These are phyloP conservation scores for Chrysolina haemoptera DNA, from an alignment of 2,888 invertebrate genomes.

Conservation along the genomic window DNA sequence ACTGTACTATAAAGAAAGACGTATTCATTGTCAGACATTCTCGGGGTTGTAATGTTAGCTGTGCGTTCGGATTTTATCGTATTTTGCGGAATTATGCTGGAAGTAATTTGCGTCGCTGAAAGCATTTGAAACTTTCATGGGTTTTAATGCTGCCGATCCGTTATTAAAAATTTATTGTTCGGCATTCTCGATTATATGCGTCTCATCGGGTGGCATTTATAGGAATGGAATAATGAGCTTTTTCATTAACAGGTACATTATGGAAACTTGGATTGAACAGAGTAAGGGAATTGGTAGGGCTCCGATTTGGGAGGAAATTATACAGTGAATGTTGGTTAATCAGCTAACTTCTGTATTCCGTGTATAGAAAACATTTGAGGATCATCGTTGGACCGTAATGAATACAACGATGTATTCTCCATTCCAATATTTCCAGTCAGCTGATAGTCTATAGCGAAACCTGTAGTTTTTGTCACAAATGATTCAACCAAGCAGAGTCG, in stretches of 20 bases:
- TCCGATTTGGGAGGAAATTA: too few relatives aligned
- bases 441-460: too few relatives aligned
- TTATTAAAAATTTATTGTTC: slow-evolving; percentile 9
- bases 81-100: slow-evolving; percentile 18
- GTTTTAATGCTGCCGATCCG: not conserved
- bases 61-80: slow-evolving; percentile 33
- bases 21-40: slow-evolving; percentile 42
- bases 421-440: too few relatives aligned
- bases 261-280: not conserved
- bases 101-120: slow-evolving; percentile 22
- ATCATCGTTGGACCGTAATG: too few relatives aligned
- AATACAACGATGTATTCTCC: too few relatives aligned
- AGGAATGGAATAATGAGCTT: not conserved
- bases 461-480: too few relatives aligned
- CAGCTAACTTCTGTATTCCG: too few relatives aligned
- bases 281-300: too few relatives aligned
- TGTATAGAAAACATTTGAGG: too few relatives aligned
- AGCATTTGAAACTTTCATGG: slow-evolving; percentile 34
- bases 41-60: slow-evolving; percentile 26
- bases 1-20: slow-evolving; percentile 42
- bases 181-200: not conserved
- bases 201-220: not conserved
- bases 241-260: not conserved
- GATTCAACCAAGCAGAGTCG: too few relatives aligned
- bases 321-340: too few relatives aligned